These are phyloP conservation scores for Drosophila ustulata DNA, from an alignment of 2,888 invertebrate species.

Conservation along the genomic window DNA sequence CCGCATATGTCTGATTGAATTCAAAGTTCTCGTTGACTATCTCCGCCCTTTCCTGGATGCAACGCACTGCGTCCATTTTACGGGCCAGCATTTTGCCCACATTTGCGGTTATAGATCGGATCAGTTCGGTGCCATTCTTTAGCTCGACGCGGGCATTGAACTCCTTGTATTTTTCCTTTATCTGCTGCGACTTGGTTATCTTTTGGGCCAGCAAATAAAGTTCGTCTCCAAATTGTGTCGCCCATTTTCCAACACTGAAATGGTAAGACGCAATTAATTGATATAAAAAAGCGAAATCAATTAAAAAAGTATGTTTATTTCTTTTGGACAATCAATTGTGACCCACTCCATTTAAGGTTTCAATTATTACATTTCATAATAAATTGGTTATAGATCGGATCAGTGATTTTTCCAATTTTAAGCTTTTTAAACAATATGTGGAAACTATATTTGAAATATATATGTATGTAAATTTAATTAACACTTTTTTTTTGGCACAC, in stretches of 20 bases:
- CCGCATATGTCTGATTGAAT: slow-evolving; percentile 84
- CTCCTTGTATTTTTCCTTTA: slow-evolving; percentile 92
- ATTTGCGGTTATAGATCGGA: slow-evolving; percentile 92
- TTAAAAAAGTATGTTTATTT: too few species aligned
- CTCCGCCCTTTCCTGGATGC: slow-evolving; percentile 92
- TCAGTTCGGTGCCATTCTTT: slow-evolving; percentile 92
- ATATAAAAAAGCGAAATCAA: too few species aligned
- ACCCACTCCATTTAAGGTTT: too few species aligned
- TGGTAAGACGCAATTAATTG: not conserved
- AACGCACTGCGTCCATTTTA: slow-evolving; percentile 95
- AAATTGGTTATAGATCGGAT: too few species aligned
- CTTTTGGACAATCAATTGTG: too few species aligned
- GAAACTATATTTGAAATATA: too few species aligned
- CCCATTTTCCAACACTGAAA: slow-evolving; percentile 90
- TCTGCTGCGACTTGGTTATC: slow-evolving; percentile 91
- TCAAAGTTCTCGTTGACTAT: slow-evolving; percentile 88
- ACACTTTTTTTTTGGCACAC: too few species aligned
- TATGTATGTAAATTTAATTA: too few species aligned
- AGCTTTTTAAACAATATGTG: too few species aligned
- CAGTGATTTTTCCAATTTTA: too few species aligned
- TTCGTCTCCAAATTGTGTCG: slow-evolving; percentile 91
- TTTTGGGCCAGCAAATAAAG: slow-evolving; percentile 91
- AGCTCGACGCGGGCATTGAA: slow-evolving; percentile 92
- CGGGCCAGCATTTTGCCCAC: slow-evolving; percentile 94
- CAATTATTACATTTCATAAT: too few species aligned